Evolutionary conservation across 2,797 vertebrate species (phyloP), one percentile per base, ranked within the genome.

Genomic region (Neosalanx taihuensis): DNA sequence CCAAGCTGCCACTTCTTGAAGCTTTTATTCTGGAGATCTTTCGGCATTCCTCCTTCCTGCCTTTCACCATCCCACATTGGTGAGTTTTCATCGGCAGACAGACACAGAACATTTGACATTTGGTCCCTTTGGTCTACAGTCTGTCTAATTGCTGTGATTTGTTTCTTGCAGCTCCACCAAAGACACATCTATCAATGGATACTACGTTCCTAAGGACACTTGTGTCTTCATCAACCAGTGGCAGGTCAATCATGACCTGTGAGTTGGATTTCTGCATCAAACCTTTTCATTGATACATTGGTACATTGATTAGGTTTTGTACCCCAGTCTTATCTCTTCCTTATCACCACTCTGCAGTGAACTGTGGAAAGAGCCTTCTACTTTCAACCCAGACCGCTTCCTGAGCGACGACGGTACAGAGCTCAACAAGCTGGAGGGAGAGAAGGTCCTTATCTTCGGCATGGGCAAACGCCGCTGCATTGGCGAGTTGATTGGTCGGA

Each of bases 221-320:
- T 99, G 96, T 0, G 86, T 99, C 76, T 96, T 99, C 75, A 81
- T 99, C 84, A 99, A 98, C 89, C 97, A 98, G 88, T 99, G 97
- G 96, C 96, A 99, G 73, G 87, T 95, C 80, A 99, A 99, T 84
- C 97, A 96, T 0, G 94, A 98, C 17, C 87, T 89, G 97, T 99
- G 92, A 96, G 96, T 94, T 73, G 26, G 5, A 57, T 63, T 51
- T 67, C 53, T 70, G 23, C 53, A 37, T 31, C 0, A 20, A 59
- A 6, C 62, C 18, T 30, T 46, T 46, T 12, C 6, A 41, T 17
- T 37, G n/a, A n/a, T 35, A 35, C 23, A 37, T 26, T 65, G 63
- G 53, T 23, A 31, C 6, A 3, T 6, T 33, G 17, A 56, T 56
- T n/a, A 17, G 17, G 17, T 56, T 72, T 66, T 20, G 3, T 51